A percentile compares a stretch with the other conserved stretches of the same genome.
phyloP scores from a whole-genome alignment of 1,140 invertebrate genomes.

The Cyphomyrmex costatus region DNA sequence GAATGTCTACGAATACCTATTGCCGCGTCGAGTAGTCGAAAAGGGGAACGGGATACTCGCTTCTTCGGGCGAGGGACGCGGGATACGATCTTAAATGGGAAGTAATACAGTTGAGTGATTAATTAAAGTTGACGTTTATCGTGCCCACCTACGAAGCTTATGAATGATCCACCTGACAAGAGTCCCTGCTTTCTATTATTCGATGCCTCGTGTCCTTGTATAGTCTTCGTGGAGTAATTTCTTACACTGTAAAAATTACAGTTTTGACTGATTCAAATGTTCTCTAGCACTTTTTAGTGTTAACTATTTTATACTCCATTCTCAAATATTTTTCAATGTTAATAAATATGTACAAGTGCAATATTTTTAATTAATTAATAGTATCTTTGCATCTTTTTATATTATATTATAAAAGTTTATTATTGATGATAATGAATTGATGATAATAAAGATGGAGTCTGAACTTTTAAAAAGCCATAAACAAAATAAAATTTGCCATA shows the following conservation, averaged over 20 bases:
- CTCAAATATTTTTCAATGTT: background rate
- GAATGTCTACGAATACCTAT: conserved; percentile 78
- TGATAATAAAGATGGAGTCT: background rate
- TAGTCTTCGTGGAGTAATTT: conserved; percentile 19
- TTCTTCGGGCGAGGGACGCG: conserved; percentile 41
- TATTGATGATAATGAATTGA: background rate
- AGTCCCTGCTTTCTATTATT: conserved; percentile 67
- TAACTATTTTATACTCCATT: background rate
- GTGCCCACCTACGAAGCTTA: conserved; percentile 82
- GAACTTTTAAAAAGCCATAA: background rate
- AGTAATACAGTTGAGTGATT: conserved; percentile 86
- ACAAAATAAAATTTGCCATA: background rate
- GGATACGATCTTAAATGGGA: conserved; percentile 81
- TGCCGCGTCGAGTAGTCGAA: conserved; percentile 68
- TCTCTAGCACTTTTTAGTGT: background rate
- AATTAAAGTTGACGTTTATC: conserved; percentile 82
- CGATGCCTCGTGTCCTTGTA: conserved; percentile 32
- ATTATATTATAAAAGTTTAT: background rate
- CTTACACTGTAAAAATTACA: conserved; percentile 21
- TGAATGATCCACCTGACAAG: conserved; percentile 61
- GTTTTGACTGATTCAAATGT: background rate
- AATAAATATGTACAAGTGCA: background rate
- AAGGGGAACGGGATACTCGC: conserved; percentile 51
- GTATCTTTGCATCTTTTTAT: background rate
- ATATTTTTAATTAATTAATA: background rate